These are phyloP conservation scores for Dorcus hopei DNA, from an alignment of 2,888 invertebrate species.

Conservation along the genomic window DNA sequence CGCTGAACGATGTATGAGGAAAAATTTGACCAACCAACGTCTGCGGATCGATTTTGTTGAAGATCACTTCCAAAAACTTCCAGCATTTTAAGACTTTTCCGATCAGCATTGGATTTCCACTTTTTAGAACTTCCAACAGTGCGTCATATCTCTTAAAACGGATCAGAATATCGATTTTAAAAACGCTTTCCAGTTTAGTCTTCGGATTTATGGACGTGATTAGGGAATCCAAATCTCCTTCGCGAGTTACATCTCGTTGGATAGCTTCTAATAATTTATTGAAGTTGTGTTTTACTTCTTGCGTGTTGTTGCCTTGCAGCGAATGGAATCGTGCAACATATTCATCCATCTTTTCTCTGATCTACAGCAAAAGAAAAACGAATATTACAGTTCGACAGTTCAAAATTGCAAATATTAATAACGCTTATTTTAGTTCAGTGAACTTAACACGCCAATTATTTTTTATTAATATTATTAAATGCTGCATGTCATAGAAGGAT, in stretches of 20 bases:
- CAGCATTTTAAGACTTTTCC: conserved; percentile 16
- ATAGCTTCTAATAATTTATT: conserved; percentile 6
- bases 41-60: conserved; percentile 3
- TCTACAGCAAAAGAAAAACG: neutral
- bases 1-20: conserved; percentile 15
- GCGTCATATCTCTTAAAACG: conserved; percentile 11
- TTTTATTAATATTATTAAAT: too few relatives aligned
- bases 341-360: neutral
- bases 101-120: conserved; percentile 11
- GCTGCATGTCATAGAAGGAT: too few relatives aligned
- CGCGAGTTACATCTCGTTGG: neutral
- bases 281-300: conserved; percentile 13
- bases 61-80: conserved; percentile 7
- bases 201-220: too few relatives aligned
- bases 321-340: conserved; percentile 7
- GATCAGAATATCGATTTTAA: conserved; percentile 16
- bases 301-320: conserved; percentile 3
- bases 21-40: conserved; percentile 14
- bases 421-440: too few relatives aligned
- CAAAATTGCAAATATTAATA: too few relatives aligned
- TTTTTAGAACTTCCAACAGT: conserved; percentile 15
- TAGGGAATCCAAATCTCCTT: neutral
- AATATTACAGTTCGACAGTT: too few relatives aligned
- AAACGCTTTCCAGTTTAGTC: conserved; percentile 9
- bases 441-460: too few relatives aligned